Evolutionary conservation across 2,113 vertebrate genomes (phyloP).

Genomic region (Salvelinus namaycush): DNA sequence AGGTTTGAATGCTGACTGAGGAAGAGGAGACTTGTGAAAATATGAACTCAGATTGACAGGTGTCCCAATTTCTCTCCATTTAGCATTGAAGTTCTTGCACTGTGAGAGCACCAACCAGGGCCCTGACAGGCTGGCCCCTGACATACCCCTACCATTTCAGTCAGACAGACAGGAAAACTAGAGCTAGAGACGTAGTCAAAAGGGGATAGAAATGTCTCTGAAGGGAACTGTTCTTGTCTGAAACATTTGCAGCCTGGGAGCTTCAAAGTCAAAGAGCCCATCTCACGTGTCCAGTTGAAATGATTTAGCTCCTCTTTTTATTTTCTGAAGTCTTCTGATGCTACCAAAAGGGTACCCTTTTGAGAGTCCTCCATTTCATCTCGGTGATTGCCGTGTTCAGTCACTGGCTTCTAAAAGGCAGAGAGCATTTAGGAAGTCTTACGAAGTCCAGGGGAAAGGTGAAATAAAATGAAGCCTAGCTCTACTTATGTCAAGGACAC

Average conservation of each 20-base stretch:
- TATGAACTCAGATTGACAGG: neutral
- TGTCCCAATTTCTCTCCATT: neutral
- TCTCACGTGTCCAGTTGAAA: slow-evolving; percentile 26
- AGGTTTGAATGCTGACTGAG: neutral
- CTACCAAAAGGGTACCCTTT: slow-evolving; percentile 5
- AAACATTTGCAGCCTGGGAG: slow-evolving; percentile 20
- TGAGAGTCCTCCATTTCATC: slow-evolving; percentile 20
- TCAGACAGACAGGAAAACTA: too few species aligned
- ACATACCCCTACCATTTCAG: neutral
- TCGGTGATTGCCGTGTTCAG: slow-evolving; percentile 33
- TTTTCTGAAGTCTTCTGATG: slow-evolving; percentile 18
- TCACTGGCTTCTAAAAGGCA: neutral
- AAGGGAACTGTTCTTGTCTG: slow-evolving; percentile 4
- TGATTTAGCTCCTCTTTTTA: slow-evolving; percentile 23
- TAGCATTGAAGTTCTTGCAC: too few species aligned
- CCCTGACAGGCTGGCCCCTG: neutral
- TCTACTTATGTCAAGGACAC: slow-evolving; percentile 4
- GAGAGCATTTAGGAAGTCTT: slow-evolving; percentile 25
- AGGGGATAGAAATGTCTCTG: neutral
- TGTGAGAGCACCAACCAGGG: too few species aligned
- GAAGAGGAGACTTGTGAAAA: neutral
- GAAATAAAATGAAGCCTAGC: slow-evolving; percentile 38
- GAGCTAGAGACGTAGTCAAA: too few species aligned
- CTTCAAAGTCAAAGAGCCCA: slow-evolving; percentile 40
- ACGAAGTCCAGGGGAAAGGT: slow-evolving; percentile 12